Conservation (phyloP, 2,888 invertebrate species). For the Caenorhabditis angaria region DNA sequence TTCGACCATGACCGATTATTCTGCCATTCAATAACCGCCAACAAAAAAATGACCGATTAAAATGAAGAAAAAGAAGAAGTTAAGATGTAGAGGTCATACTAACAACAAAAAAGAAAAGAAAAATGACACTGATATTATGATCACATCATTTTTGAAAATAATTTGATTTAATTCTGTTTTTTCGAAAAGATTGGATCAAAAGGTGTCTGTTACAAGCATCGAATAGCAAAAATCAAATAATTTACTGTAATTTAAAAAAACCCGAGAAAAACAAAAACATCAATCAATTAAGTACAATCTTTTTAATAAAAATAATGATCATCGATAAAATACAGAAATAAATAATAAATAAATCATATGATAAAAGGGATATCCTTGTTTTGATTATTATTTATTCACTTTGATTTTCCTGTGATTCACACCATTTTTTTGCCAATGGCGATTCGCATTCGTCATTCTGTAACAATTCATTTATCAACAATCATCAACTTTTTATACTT, state of each 20-base stretch:
- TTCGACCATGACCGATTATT: constrained; percentile 1
- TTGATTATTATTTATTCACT: neutral
- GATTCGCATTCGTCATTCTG: neutral
- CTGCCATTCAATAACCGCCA: constrained; percentile 1
- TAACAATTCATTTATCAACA: constrained; percentile 8
- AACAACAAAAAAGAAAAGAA: neutral
- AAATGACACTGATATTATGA: neutral
- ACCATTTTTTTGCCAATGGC: neutral
- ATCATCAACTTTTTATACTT: neutral
- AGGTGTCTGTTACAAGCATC: neutral
- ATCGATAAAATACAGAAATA: neutral
- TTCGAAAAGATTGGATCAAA: too few species aligned
- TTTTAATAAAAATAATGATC: neutral
- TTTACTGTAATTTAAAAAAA: neutral
- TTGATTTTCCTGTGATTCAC: neutral
- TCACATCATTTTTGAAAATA: constrained; percentile 1
- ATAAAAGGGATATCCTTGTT: neutral
- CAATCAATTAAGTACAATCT: constrained; percentile 1
- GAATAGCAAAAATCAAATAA: neutral
- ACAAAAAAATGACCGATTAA: neutral
- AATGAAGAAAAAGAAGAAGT: neutral
- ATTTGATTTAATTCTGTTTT: too few species aligned
- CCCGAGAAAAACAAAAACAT: neutral
- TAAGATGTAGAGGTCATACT: constrained; percentile 1
- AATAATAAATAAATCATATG: too few species aligned